Base-by-base conservation (phyloP, 2,888 invertebrate species). In the Euproctis similis region DNA sequence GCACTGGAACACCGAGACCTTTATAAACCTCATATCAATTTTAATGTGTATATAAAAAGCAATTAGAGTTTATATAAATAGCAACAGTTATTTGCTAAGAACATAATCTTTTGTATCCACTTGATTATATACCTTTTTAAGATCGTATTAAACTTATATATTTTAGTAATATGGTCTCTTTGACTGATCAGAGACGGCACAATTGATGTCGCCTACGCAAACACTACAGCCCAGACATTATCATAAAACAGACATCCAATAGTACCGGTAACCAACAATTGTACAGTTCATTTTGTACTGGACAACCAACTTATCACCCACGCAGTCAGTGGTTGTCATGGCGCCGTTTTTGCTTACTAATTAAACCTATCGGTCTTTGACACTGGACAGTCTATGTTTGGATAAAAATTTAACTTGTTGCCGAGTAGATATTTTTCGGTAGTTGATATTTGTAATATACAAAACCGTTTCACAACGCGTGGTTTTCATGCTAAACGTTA, bases 351-450 rank as follows among this genome's bases (percentile, higher is more conserved):
- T 59, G 68, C 67, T 62, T 63, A 69, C 71, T 73, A 78, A 78
- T 78, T 76, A 72, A 72, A 73, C 50, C 50, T 68, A 70, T 75
- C 74, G 80, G 77, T 78, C 76, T 77, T 77, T 77, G 80, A 80
- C 80, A 69, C 62, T 44, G 42, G 36, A 22, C 41, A 10, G 44
- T 53, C 44, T 45, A 54, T 67, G 59, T 71, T 74, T 72, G 59
- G 51, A 59, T 59, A 63, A 62, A 51, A 51, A 53, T 50, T 69
- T 66, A 65, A 55, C 53, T 47, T 43, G 45, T 47, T 38, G 46
- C 39, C 46, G 46, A 46, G n/a, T 35, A 50, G 41, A 54, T 52
- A 38, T 41, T 46, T n/a, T 42, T 42, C 38, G 36, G 32, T 38
- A 46, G 31, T 36, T 9, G 39, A 28, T 23, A 23, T n/a, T 23